Percentiles rank a stretch among this genome's conserved stretches.
These are phyloP conservation scores for Atlantisia rogersi DNA, from an alignment of 2,113 vertebrate genomes.

Conservation along the genomic window DNA sequence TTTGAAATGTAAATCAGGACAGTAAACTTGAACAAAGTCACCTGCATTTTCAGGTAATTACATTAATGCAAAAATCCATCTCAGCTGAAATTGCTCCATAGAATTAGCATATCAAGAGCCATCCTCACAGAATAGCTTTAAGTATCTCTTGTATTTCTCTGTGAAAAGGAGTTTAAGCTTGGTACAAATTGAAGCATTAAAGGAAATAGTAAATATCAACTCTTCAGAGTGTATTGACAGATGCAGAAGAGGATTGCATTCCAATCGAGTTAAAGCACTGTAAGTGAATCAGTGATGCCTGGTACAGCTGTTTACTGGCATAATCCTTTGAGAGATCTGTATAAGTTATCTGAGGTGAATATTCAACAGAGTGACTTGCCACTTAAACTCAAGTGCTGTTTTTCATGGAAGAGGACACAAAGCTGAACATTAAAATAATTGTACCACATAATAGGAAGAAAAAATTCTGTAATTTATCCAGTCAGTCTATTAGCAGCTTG, in stretches of 20 bases:
- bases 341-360: background rate
- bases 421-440: background rate
- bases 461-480: background rate
- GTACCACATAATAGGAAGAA: background rate
- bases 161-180: background rate
- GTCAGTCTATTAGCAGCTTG: background rate
- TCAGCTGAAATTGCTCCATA: slow-evolving; percentile 11
- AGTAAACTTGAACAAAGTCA: slow-evolving; percentile 61
- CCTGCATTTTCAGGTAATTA: slow-evolving; percentile 66
- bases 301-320: background rate
- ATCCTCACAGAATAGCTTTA: slow-evolving; percentile 37
- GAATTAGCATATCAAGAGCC: slow-evolving; percentile 66
- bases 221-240: slow-evolving; percentile 20
- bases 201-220: slow-evolving; percentile 26
- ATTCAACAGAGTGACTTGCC: background rate
- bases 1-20: slow-evolving; percentile 64
- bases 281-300: background rate
- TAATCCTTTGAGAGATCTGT: background rate
- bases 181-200: slow-evolving; percentile 5
- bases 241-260: background rate
- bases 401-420: background rate
- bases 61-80: slow-evolving; percentile 58
- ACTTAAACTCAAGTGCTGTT: background rate
- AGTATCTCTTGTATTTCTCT: slow-evolving; percentile 32
- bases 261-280: background rate